phyloP scores from a whole-genome alignment of 2,888 invertebrate species.

The Poecilobothrus nobilitatus region DNA sequence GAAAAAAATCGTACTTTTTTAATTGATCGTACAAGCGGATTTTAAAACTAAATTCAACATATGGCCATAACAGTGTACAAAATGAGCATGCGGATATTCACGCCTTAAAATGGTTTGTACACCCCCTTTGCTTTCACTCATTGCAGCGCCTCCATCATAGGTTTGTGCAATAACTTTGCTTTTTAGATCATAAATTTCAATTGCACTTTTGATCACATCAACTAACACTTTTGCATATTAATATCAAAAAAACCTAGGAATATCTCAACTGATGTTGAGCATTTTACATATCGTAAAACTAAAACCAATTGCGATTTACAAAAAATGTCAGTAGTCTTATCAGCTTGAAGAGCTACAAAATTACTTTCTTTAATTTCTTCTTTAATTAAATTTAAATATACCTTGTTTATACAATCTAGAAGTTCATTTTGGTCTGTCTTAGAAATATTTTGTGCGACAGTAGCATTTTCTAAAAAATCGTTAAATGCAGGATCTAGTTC shows the following conservation, averaged over 20 bases:
- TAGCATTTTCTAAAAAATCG: too few relatives aligned
- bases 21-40: neutral
- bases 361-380: neutral
- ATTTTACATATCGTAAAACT: neutral
- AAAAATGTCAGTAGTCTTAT: conserved; percentile 10
- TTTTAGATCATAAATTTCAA: neutral
- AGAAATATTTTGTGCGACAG: too few relatives aligned
- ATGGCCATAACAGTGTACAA: too few relatives aligned
- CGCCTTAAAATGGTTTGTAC: too few relatives aligned
- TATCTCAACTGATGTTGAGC: neutral
- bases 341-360: conserved; percentile 7
- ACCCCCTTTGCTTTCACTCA: too few relatives aligned
- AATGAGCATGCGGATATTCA: too few relatives aligned
- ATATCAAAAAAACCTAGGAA: conserved; percentile 5
- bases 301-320: too few relatives aligned
- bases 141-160: conserved; percentile 9
- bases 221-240: neutral
- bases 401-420: too few relatives aligned
- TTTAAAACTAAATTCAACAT: neutral
- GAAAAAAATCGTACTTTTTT: neutral
- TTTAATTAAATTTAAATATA: too few relatives aligned
- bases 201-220: too few relatives aligned
- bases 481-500: too few relatives aligned
- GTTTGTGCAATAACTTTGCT: neutral
- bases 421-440: too few relatives aligned